These are phyloP conservation scores for Sphaeridia pumilis DNA, from an alignment of 2,888 invertebrate genomes.

Conservation along the genomic window DNA sequence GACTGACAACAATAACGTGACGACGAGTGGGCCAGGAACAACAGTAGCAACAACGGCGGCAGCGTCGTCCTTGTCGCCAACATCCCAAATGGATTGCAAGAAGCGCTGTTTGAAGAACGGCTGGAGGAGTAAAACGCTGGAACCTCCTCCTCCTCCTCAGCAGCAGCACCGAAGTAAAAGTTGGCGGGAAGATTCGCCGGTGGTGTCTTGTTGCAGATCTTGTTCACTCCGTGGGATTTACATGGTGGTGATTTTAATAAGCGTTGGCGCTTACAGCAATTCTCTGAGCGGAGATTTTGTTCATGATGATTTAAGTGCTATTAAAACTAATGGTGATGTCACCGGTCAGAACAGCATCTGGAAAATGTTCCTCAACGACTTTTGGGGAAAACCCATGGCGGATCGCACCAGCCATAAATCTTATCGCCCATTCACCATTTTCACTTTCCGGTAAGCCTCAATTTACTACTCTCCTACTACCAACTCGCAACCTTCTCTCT, in stretches of 20 bases:
- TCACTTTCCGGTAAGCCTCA: conserved; percentile 66
- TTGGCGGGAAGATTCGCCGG: conserved; percentile 1
- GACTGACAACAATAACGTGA: not conserved
- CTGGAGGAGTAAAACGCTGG: not conserved
- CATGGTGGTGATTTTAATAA: conserved; percentile 52
- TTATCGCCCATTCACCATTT: conserved; percentile 68
- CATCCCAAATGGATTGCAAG: too few species aligned
- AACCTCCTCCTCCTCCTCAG: too few species aligned
- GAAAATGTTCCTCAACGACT: conserved; percentile 62
- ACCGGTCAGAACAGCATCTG: conserved; percentile 52
- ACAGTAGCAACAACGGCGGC: too few species aligned
- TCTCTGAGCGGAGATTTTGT: conserved; percentile 70
- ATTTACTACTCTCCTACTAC: not conserved
- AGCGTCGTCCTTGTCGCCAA: too few species aligned
- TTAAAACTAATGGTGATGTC: conserved; percentile 69
- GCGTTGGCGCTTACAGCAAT: conserved; percentile 58
- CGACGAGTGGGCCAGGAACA: too few species aligned
- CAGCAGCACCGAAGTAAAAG: not conserved
- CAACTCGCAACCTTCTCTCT: too few species aligned
- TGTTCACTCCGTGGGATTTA: too few species aligned
- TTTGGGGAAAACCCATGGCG: conserved; percentile 83
- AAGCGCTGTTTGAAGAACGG: not conserved
- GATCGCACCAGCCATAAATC: conserved; percentile 73
- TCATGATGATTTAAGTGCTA: conserved; percentile 76
- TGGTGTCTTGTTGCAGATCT: not conserved